Conservation (phyloP, 2,888 invertebrate genomes). For the Agapetus fuscipes region DNA sequence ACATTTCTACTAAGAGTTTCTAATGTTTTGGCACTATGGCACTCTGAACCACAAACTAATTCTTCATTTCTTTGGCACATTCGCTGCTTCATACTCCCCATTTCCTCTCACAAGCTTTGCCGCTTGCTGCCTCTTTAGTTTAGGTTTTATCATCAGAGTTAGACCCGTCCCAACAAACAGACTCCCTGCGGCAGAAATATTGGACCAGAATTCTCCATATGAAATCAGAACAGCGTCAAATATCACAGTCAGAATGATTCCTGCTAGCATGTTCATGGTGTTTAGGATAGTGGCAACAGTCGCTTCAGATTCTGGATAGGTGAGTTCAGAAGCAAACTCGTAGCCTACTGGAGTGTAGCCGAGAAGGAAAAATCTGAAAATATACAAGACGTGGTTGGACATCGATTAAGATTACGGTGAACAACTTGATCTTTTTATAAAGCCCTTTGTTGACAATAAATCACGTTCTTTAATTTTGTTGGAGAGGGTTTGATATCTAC, state of each 20-base stretch:
- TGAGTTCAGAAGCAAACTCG: conserved; percentile 64
- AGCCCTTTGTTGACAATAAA: too few relatives aligned
- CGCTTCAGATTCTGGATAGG: conserved; percentile 63
- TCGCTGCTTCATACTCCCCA: too few relatives aligned
- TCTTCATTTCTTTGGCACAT: too few relatives aligned
- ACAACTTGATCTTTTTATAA: too few relatives aligned
- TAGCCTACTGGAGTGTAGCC: conserved; percentile 65
- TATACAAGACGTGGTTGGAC: too few relatives aligned
- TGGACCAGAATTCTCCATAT: conserved; percentile 29
- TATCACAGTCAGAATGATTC: conserved; percentile 27
- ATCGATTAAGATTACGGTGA: too few relatives aligned
- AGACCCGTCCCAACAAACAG: conserved; percentile 25
- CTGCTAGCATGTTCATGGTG: conserved; percentile 34
- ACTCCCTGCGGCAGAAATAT: conserved; percentile 26
- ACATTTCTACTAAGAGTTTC: too few relatives aligned
- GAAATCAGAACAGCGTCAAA: conserved; percentile 27
- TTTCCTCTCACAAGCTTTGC: too few relatives aligned
- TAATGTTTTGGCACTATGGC: too few relatives aligned
- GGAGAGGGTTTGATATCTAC: too few relatives aligned
- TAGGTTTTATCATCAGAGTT: conserved; percentile 9
- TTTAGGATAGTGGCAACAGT: conserved; percentile 61
- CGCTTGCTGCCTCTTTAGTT: conserved; percentile 9
- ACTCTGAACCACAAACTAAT: too few relatives aligned
- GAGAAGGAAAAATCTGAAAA: conserved; percentile 59
- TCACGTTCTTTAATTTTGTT: too few relatives aligned